These are phyloP conservation scores for Poeciliopsis gracilis DNA, from an alignment of 2,797 vertebrate genomes.

Conservation along the genomic window DNA sequence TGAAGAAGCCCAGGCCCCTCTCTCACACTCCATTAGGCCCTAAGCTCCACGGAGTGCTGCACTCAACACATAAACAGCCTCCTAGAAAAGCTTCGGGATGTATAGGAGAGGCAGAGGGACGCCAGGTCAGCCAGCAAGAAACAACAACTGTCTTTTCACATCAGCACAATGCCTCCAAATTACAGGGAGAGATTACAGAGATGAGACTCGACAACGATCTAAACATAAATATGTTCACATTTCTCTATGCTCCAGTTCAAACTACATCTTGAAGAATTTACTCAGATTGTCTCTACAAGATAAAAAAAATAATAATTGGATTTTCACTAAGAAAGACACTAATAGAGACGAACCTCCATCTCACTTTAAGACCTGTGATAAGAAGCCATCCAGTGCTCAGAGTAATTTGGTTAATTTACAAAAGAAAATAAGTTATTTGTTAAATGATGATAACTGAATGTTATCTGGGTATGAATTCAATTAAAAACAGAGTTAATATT, in stretches of 20 bases:
- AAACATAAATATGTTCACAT: slow-evolving; percentile 31
- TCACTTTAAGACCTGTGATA: not conserved
- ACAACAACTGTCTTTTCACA: slow-evolving; percentile 86
- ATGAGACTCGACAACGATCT: slow-evolving; percentile 34
- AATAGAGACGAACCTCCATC: not conserved
- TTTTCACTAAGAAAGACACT: not conserved
- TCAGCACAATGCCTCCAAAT: slow-evolving; percentile 70
- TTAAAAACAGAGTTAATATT: not conserved
- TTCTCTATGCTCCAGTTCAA: not conserved
- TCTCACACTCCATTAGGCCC: slow-evolving; percentile 95
- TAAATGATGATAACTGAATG: not conserved
- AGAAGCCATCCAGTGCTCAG: not conserved
- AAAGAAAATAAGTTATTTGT: not conserved
- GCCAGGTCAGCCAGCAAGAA: slow-evolving; percentile 71
- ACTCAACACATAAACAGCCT: slow-evolving; percentile 96
- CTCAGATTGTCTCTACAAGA: not conserved
- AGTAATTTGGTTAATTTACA: not conserved
- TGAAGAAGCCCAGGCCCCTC: slow-evolving; percentile 93
- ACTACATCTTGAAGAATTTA: not conserved
- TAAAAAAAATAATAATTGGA: not conserved
- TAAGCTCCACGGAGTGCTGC: slow-evolving; percentile 91
- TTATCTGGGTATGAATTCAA: not conserved
- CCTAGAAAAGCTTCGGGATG: slow-evolving; percentile 85
- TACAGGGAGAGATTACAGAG: slow-evolving; percentile 43
- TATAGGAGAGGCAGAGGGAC: slow-evolving; percentile 75